A percentile compares a stretch with the other conserved stretches of the same genome.
These are phyloP conservation scores for Planococcus citri DNA, from an alignment of 1,140 invertebrate genomes.

Conservation along the genomic window DNA sequence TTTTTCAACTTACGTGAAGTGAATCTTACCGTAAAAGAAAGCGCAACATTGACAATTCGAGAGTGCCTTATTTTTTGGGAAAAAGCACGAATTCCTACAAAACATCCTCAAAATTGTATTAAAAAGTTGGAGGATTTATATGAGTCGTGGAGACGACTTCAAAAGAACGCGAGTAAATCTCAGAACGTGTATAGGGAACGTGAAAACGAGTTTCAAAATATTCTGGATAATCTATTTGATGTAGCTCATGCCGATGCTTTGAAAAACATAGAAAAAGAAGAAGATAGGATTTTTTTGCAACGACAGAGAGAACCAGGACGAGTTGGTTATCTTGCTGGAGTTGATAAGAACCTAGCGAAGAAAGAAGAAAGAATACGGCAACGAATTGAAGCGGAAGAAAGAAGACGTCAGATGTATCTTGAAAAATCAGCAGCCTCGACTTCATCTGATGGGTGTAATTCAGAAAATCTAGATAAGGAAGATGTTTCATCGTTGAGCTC, in stretches of 20 bases:
- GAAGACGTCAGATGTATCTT: neutral
- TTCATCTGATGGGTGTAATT: no score
- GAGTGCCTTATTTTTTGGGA: slow-evolving; percentile 5
- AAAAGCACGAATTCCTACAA: neutral
- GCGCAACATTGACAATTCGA: neutral
- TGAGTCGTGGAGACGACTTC: slow-evolving; percentile 24
- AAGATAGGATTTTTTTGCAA: slow-evolving; percentile 26
- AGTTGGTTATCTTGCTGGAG: slow-evolving; percentile 14
- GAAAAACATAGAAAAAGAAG: slow-evolving; percentile 23
- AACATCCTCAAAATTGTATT: neutral
- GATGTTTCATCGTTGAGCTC: no score
- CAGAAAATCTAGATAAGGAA: no score
- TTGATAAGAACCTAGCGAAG: neutral
- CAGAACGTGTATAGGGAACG: slow-evolving; percentile 23
- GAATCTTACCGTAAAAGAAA: neutral
- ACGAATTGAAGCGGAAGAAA: neutral
- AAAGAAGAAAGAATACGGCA: neutral
- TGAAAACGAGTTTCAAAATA: slow-evolving; percentile 25
- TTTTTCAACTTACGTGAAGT: no score
- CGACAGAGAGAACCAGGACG: slow-evolving; percentile 25
- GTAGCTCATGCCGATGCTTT: slow-evolving; percentile 28
- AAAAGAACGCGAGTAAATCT: slow-evolving; percentile 21
- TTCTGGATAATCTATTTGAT: slow-evolving; percentile 29
- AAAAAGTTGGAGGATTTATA: slow-evolving; percentile 25
- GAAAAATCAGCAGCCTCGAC: no score